Evolutionary conservation across 2,888 invertebrate genomes (phyloP).

Genomic region (Linhomoeus sp.): DNA sequence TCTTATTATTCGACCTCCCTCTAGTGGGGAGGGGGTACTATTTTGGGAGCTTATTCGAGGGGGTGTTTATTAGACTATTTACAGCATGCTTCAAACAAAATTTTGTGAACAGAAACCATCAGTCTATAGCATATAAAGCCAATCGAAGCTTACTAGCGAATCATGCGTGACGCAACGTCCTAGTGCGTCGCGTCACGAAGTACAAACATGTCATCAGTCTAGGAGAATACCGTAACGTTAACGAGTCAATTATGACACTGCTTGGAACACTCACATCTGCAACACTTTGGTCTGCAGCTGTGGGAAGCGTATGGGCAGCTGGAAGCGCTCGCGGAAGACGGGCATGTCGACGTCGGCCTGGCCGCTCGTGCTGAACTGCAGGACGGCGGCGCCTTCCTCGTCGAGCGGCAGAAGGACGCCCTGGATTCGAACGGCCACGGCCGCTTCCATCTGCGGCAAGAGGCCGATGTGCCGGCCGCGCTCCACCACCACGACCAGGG

Average conservation of each 20-base stretch:
- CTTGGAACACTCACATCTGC: not conserved
- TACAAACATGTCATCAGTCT: no score
- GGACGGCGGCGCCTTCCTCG: not conserved
- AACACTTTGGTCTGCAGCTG: not conserved
- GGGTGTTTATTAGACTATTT: no score
- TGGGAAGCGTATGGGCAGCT: not conserved
- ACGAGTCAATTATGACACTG: no score
- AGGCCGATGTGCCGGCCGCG: not conserved
- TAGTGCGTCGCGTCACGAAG: no score
- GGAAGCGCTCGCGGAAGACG: not conserved
- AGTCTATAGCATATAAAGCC: no score
- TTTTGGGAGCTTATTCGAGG: no score
- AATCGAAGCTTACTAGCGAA: no score
- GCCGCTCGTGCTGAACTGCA: not conserved
- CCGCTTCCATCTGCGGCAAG: not conserved
- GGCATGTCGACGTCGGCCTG: not conserved
- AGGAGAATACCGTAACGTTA: no score
- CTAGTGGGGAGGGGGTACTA: no score
- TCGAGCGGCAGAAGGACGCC: not conserved
- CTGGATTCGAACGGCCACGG: not conserved
- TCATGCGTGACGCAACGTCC: no score
- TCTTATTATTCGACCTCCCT: no score
- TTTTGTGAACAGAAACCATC: not conserved
- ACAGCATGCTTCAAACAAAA: no score
- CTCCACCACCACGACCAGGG: not conserved